phyloP scores from a whole-genome alignment of 2,888 invertebrate species.

The Spisula subtruncata region DNA sequence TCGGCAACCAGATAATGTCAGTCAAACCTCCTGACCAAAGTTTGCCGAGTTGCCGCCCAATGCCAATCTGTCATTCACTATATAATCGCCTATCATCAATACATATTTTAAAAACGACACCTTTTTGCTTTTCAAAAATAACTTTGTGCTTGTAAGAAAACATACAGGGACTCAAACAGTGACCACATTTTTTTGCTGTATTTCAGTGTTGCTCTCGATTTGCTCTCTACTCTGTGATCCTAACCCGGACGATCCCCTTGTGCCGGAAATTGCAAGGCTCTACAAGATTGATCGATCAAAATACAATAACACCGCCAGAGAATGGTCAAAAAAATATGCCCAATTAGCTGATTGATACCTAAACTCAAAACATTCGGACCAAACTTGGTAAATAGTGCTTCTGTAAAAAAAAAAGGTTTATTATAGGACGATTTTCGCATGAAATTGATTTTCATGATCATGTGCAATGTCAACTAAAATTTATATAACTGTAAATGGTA shows the following conservation, averaged over 20 bases:
- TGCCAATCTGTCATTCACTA: too few relatives aligned
- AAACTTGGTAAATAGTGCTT: not conserved
- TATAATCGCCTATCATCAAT: too few relatives aligned
- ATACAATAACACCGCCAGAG: conserved; percentile 99
- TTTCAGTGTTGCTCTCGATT: conserved; percentile 98
- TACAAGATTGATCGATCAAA: conserved; percentile 99
- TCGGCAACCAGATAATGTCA: too few relatives aligned
- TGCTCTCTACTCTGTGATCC: conserved; percentile 99
- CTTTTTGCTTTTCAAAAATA: too few relatives aligned
- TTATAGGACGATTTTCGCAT: not conserved
- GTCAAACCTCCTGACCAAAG: too few relatives aligned
- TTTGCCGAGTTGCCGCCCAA: too few relatives aligned
- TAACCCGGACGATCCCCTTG: conserved; percentile 99
- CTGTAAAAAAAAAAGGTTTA: not conserved
- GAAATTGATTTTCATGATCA: not conserved
- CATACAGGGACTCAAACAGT: too few relatives aligned
- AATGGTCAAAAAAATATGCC: conserved; percentile 99
- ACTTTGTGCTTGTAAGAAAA: too few relatives aligned
- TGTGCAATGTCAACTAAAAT: not conserved
- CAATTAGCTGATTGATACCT: not conserved
- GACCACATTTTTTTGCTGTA: conserved; percentile 25
- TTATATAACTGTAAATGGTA: too few relatives aligned
- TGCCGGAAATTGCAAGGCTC: conserved; percentile 99
- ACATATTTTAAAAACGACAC: too few relatives aligned
- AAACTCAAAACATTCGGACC: conserved; percentile 15